These are phyloP conservation scores for Acleris laterana DNA, from an alignment of 2,888 invertebrate species.

Conservation along the genomic window DNA sequence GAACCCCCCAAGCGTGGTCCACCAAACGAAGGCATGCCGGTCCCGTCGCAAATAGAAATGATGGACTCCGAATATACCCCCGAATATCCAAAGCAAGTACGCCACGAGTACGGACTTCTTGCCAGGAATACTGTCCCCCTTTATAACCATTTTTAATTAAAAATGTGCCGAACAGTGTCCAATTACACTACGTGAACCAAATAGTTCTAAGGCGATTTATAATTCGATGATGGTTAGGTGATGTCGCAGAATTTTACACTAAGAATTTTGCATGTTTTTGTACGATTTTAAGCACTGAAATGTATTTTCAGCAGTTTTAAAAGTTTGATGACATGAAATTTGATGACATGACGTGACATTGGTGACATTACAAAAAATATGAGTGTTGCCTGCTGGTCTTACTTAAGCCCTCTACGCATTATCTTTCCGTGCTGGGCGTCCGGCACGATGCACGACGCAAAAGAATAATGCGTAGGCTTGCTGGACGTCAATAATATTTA, in stretches of 20 bases:
- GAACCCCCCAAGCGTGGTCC: conserved; percentile 94
- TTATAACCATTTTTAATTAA: conserved; percentile 46
- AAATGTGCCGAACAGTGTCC: conserved; percentile 13
- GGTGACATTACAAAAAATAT: conserved; percentile 36
- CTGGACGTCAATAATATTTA: too few relatives aligned
- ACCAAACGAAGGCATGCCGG: conserved; percentile 95
- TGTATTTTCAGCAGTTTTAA: conserved; percentile 24
- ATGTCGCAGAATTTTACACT: neutral
- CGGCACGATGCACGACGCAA: too few relatives aligned
- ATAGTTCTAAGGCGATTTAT: neutral
- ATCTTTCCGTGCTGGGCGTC: too few relatives aligned
- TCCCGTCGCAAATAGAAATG: conserved; percentile 95
- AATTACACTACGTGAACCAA: conserved; percentile 9
- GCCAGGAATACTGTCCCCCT: conserved; percentile 46
- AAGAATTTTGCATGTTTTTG: neutral
- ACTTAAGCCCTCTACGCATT: too few relatives aligned
- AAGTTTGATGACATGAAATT: conserved; percentile 26
- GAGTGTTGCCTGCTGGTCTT: conserved; percentile 21
- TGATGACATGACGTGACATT: conserved; percentile 37
- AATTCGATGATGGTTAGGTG: neutral
- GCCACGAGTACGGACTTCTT: conserved; percentile 87
- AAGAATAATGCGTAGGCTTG: too few relatives aligned
- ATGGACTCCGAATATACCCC: conserved; percentile 95
- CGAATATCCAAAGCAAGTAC: conserved; percentile 94
- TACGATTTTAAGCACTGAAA: conserved; percentile 17